phyloP scores from a whole-genome alignment of 2,888 invertebrate species.

The Osedax frankpressi region DNA sequence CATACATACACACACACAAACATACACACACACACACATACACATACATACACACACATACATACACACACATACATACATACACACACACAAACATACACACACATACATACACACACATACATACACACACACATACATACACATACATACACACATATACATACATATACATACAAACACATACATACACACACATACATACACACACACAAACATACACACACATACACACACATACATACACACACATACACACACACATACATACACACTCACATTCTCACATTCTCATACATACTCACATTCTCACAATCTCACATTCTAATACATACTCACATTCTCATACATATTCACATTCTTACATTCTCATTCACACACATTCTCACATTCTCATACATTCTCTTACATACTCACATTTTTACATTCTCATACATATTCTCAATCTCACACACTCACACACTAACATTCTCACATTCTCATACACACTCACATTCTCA shows the following conservation, averaged over 20 bases:
- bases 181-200: too few species aligned
- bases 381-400: neutral
- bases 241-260: neutral
- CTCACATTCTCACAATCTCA: neutral
- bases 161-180: too few species aligned
- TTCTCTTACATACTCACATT: neutral
- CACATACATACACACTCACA: neutral
- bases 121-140: neutral
- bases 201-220: too few species aligned
- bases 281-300: neutral
- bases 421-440: neutral
- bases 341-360: neutral
- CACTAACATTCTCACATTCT: neutral
- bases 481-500: neutral
- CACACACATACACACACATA: too few species aligned
- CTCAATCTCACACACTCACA: neutral
- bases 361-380: neutral
- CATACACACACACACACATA: conserved; percentile 4
- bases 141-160: neutral
- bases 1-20: too few species aligned
- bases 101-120: neutral
- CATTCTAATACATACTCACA: neutral
- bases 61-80: neutral
- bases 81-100: too few species aligned
- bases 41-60: neutral